phyloP scores from a whole-genome alignment of 1,140 invertebrate species.

The Diorhabda elongata region DNA sequence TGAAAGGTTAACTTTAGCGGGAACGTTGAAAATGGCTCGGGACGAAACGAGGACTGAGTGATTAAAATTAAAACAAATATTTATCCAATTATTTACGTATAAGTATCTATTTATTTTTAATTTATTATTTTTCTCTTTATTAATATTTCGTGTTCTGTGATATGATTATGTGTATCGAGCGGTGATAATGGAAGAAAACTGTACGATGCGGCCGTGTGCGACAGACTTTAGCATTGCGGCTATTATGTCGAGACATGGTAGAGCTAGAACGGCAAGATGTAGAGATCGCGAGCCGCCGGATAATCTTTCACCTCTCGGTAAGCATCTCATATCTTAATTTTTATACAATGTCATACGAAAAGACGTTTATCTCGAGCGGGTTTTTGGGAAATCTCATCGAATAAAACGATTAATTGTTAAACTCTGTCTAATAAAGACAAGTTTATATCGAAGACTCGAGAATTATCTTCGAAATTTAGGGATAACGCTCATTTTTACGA shows the following conservation, averaged over 20 bases:
- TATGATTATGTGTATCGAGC: conserved; percentile 8
- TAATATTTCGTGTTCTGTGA: conserved; percentile 12
- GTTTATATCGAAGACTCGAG: too few species aligned
- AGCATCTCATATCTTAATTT: conserved; percentile 15
- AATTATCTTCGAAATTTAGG: too few species aligned
- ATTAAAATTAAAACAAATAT: neutral
- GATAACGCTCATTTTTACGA: too few species aligned
- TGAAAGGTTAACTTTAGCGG: conserved; percentile 10
- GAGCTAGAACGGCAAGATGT: conserved; percentile 51
- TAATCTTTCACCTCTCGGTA: conserved; percentile 44
- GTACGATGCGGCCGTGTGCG: conserved; percentile 62
- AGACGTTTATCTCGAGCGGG: too few species aligned
- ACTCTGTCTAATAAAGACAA: too few species aligned
- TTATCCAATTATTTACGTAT: too few species aligned
- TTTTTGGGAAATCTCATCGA: too few species aligned
- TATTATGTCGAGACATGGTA: conserved; percentile 70
- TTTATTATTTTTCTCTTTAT: neutral
- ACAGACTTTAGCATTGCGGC: conserved; percentile 86
- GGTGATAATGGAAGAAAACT: conserved; percentile 53
- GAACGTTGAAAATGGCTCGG: neutral
- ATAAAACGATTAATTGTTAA: too few species aligned
- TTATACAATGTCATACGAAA: too few species aligned
- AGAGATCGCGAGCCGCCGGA: conserved; percentile 44
- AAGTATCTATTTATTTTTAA: too few species aligned
- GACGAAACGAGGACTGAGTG: neutral